phyloP scores from a whole-genome alignment of 2,113 vertebrate genomes.

The Amazona vittata region DNA sequence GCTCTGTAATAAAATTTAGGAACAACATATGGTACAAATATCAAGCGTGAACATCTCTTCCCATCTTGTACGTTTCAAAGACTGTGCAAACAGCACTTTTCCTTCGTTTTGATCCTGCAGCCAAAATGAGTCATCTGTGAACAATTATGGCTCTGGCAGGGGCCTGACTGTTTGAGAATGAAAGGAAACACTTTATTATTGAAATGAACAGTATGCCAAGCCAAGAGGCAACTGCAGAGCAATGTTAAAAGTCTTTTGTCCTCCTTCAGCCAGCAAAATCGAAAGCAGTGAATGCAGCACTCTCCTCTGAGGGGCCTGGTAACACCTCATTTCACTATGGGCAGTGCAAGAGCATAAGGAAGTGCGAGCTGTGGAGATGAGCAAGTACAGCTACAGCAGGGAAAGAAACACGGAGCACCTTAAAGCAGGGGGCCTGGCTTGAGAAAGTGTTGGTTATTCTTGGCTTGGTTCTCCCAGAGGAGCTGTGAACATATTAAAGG shows the following conservation, averaged over 20 bases:
- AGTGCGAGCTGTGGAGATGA: background rate
- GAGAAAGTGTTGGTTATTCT: background rate
- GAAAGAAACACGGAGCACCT: background rate
- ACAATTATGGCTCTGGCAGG: slow-evolving; percentile 72
- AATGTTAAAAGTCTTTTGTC: slow-evolving; percentile 49
- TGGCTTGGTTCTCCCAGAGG: background rate
- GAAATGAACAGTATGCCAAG: slow-evolving; percentile 52
- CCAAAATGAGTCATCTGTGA: slow-evolving; percentile 75
- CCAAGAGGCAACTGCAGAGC: slow-evolving; percentile 38
- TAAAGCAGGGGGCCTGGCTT: background rate
- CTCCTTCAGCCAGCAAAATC: slow-evolving; percentile 20
- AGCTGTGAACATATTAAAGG: background rate
- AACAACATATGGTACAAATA: slow-evolving; percentile 67
- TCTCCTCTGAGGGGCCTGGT: background rate
- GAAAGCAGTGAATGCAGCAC: background rate
- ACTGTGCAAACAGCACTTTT: slow-evolving; percentile 55
- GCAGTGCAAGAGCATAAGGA: background rate
- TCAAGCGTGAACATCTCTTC: slow-evolving; percentile 60
- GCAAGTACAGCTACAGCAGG: fast-evolving
- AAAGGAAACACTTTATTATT: slow-evolving; percentile 74
- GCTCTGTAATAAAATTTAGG: slow-evolving; percentile 47
- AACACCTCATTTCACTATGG: background rate
- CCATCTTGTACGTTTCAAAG: slow-evolving; percentile 59
- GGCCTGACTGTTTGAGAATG: slow-evolving; percentile 55
- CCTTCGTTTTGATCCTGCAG: slow-evolving; percentile 62